Evolutionary conservation across 1,140 invertebrate species (phyloP).

Genomic region (Agraylea sexmaculata): DNA sequence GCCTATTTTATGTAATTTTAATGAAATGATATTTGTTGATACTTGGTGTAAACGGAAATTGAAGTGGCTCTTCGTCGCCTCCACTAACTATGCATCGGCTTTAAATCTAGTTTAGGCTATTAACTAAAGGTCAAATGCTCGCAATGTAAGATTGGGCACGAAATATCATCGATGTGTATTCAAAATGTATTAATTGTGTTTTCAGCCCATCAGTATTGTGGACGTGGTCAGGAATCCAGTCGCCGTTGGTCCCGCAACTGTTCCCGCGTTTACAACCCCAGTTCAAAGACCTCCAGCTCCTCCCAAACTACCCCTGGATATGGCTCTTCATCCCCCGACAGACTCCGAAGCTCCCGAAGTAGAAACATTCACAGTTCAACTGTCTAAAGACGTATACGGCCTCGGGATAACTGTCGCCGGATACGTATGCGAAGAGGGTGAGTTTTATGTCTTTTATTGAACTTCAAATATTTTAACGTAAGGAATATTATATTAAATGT

Average conservation of each 20-base stretch:
- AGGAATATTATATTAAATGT: too few species aligned
- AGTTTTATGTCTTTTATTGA: conserved; percentile 11
- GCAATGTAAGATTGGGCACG: too few species aligned
- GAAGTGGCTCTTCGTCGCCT: too few species aligned
- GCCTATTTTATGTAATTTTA: too few species aligned
- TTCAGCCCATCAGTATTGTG: conserved; percentile 20
- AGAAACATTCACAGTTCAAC: conserved; percentile 74
- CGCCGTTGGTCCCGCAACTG: conserved; percentile 7
- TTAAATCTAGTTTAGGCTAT: too few species aligned
- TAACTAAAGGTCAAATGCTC: too few species aligned
- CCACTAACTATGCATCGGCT: too few species aligned
- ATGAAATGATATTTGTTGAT: too few species aligned
- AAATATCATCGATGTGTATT: too few species aligned
- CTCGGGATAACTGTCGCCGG: conserved; percentile 94
- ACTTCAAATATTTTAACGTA: background rate
- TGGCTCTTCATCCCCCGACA: conserved; percentile 35
- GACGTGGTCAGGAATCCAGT: conserved; percentile 17
- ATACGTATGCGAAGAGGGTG: conserved; percentile 81
- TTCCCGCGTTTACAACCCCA: conserved; percentile 38
- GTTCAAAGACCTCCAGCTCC: conserved; percentile 39
- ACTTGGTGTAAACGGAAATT: too few species aligned
- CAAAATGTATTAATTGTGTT: too few species aligned
- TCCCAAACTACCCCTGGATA: conserved; percentile 40
- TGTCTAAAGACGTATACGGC: conserved; percentile 72
- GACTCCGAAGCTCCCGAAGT: conserved; percentile 59